Base-by-base conservation (phyloP, 2,797 vertebrate genomes). In the Channa striata region DNA sequence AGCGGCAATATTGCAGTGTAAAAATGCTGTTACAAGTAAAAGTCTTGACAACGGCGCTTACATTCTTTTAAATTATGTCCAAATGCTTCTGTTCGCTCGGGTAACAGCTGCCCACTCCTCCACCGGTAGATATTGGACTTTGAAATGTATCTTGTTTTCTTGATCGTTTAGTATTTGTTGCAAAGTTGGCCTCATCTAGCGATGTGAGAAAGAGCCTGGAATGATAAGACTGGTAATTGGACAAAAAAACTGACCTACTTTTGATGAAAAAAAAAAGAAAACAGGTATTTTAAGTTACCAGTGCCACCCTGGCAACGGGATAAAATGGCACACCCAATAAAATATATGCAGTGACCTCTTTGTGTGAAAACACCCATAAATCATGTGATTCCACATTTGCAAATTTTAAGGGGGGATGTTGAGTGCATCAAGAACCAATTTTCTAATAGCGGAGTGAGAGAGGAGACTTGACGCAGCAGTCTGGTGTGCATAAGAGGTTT, bases 381-480 rank as follows among this genome's bases (percentile, higher is more conserved):
- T 70, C 39, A 20, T 54, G 34, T 64, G 42, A 69, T 71, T 68
- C 40, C 30, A 33, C 8, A 42, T 16, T 42, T 50, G 23, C 34
- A 58, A 0, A 39, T 59, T 56, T 79, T 48, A n/a, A 6, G 20
- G 23, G 19, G 7, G 25, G 50, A 59, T 39, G 14, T 33, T 19
- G n/a, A 9, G 56, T 71, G 69, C 54, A 44, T 73, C 69, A 65
- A 44, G 58, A 74, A 84, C 46, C 59, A 81, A 87, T 77, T 82
- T 86, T 77, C 62, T 65, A 73, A 62, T n/a, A 34, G 50, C 0
- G 2, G 25, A 59, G 57, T 40, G 73, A 62, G 83, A 77, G 80
- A 60, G 49, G 68, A 86, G 87, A 78, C 89, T 92, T 93, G 91
- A 94, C 82, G 78, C 90, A 92, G 93, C 92, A 93, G 83, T 92